Evolutionary conservation across 2,797 vertebrate species (phyloP).

Genomic region (Gambusia yucatana): DNA sequence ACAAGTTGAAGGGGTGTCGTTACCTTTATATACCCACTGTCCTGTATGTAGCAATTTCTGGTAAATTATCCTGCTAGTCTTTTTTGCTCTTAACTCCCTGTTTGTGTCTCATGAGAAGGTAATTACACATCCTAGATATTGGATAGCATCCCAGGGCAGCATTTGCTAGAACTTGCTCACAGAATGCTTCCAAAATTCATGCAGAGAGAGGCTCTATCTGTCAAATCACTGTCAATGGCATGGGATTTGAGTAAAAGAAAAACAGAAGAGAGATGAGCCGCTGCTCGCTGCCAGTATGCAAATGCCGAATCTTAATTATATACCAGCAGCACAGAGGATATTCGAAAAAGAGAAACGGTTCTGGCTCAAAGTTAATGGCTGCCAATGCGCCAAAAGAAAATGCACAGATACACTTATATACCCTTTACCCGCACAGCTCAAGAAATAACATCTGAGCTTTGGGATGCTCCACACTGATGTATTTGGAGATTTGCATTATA

Average conservation of each 20-base stretch:
- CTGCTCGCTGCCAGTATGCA: conserved; percentile 72
- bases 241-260: conserved; percentile 76
- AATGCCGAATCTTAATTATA: conserved; percentile 78
- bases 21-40: neutral
- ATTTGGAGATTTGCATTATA: conserved; percentile 39
- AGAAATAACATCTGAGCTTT: conserved; percentile 46
- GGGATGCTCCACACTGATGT: conserved; percentile 33
- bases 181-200: conserved; percentile 67
- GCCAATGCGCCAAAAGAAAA: conserved; percentile 45
- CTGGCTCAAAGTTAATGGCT: conserved; percentile 63
- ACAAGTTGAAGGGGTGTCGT: neutral
- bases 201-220: conserved; percentile 69
- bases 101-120: conserved; percentile 66
- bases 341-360: conserved; percentile 63
- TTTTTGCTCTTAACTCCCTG: conserved; percentile 50
- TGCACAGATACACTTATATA: conserved; percentile 9
- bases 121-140: conserved; percentile 65
- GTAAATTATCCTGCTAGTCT: conserved; percentile 57
- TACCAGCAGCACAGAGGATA: conserved; percentile 64
- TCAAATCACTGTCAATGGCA: conserved; percentile 75
- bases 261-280: conserved; percentile 61
- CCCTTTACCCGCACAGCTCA: conserved; percentile 27
- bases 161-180: conserved; percentile 54
- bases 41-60: conserved; percentile 8
- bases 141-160: conserved; percentile 54